These are phyloP conservation scores for Falco punctatus DNA, from an alignment of 2,113 vertebrate species.

Conservation along the genomic window DNA sequence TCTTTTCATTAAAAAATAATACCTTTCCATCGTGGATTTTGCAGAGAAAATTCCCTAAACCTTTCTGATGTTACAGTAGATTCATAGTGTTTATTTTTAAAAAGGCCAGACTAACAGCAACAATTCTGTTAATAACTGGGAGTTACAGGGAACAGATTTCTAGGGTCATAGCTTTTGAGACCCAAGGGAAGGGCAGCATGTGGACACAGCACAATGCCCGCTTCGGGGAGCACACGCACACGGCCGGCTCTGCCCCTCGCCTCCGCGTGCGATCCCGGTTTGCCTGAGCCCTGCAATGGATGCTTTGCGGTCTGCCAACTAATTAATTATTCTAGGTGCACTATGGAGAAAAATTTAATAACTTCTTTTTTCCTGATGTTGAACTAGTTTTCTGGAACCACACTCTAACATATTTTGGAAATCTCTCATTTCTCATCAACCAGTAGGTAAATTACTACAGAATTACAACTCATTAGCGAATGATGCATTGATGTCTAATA, in stretches of 20 bases:
- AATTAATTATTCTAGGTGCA: conserved; percentile 66
- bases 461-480: conserved; percentile 45
- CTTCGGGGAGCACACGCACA: background rate
- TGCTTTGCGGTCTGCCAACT: background rate
- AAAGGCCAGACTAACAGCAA: background rate
- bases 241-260: background rate
- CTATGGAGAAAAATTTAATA: conserved; percentile 37
- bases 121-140: background rate
- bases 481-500: conserved; percentile 16
- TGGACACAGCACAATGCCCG: fast-evolving
- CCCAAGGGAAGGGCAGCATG: background rate
- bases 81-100: background rate
- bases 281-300: background rate
- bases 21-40: background rate
- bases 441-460: conserved; percentile 38
- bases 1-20: background rate
- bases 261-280: fast-evolving
- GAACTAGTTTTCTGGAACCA: conserved; percentile 54
- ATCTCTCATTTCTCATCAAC: conserved; percentile 40
- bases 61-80: background rate
- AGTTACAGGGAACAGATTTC: background rate
- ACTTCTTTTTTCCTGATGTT: background rate
- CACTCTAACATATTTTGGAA: conserved; percentile 4
- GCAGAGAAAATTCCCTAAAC: background rate
- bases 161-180: background rate